Conservation (phyloP, 2,888 invertebrate species). For the Rhamphomyia laevipes region DNA sequence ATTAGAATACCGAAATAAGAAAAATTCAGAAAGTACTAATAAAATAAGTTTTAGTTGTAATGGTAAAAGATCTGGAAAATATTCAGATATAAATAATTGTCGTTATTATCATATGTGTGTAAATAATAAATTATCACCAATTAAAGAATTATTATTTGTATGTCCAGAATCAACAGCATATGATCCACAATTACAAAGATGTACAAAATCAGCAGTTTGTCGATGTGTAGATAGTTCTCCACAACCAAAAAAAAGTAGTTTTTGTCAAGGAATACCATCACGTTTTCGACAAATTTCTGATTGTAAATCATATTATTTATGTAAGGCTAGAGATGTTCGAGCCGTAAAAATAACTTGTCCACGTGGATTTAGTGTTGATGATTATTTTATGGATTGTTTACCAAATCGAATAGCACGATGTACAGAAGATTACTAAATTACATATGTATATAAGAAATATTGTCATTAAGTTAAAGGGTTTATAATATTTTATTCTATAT, state of each 20-base stretch:
- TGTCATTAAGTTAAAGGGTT: too few relatives aligned
- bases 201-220: constrained; percentile 12
- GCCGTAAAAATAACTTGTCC: constrained; percentile 16
- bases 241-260: background rate
- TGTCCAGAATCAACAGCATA: constrained; percentile 15
- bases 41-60: constrained; percentile 7
- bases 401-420: constrained; percentile 15
- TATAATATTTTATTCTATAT: too few relatives aligned
- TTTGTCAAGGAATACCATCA: constrained; percentile 12
- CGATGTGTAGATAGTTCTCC: constrained; percentile 5
- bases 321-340: constrained; percentile 15
- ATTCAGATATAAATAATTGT: constrained; percentile 14
- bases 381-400: constrained; percentile 14
- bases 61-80: constrained; percentile 12
- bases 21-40: background rate
- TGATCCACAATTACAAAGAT: constrained; percentile 10
- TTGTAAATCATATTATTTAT: constrained; percentile 16
- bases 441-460: too few relatives aligned
- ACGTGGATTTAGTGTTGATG: constrained; percentile 17
- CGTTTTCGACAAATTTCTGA: constrained; percentile 14
- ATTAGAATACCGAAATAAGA: constrained; percentile 2
- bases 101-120: constrained; percentile 16
- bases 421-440: background rate
- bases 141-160: constrained; percentile 13
- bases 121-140: constrained; percentile 11